Base-by-base conservation (phyloP, 1,140 invertebrate species). In the Odontomachus brunneus region DNA sequence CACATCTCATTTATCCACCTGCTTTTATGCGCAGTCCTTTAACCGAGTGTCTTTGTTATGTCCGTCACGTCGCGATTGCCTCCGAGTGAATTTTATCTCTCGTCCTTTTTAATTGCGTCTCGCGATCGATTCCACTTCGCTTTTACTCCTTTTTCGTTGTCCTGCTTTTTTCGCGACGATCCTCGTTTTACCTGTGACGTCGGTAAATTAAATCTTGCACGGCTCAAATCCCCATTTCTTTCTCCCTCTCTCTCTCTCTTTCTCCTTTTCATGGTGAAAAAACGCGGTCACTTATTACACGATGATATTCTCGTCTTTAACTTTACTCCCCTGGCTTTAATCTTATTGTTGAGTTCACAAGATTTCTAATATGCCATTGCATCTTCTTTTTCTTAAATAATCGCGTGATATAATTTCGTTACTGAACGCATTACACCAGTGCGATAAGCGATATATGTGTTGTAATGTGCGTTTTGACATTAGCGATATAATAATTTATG, bases 161-260 rank as follows among this genome's bases (percentile, higher is more conserved):
- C n/a, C 74, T 65, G 48, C 29, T 76, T 55, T 74, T 76, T 44
- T 66, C 19, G 26, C 19, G 15, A 14, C 65, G 33, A 69, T 80
- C 22, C n/a, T 69, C 14, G 12, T 17, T 57, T 69, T 57, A 57
- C 51, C 14, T 29, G 17, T 53, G 74, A 76, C 49, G 29, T 80
- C 33, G 51, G 22, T 67, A 67, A 80, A 57, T 78, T 69, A 78
- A 78, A 80, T 69, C 51, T 78, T 57, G 15, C 22, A 17, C 22
- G 29, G 60, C 7, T 67, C 15, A n/a, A 80, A 69, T 80, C 17
- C 57, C 12, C 0, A 53, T 33, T 5, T 33, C 29, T 44, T 7
- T 44, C 38, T 44, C 38, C 9, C 9, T 44, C 38, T 44, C 38
- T 44, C 38, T 11, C 38, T 44, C 38, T 11, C 38, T 44, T 7